Evolutionary conservation across 2,888 invertebrate genomes (phyloP).

Genomic region (Camponotus fellah): DNA sequence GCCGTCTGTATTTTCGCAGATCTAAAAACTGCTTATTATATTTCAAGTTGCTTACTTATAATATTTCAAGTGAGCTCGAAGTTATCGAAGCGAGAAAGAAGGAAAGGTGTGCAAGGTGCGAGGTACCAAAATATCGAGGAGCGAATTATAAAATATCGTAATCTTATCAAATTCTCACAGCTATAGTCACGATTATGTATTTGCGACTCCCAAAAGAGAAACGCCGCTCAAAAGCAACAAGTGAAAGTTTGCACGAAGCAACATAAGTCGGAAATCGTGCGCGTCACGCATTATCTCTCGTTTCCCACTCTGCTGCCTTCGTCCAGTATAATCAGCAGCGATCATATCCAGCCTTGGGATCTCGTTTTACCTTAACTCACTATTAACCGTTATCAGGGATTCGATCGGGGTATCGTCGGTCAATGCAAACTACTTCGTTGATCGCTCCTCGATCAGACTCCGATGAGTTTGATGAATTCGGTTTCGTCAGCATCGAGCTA

Average conservation of each 20-base stretch:
- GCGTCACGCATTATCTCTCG: constrained; percentile 39
- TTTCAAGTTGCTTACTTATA: constrained; percentile 43
- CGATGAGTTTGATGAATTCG: constrained; percentile 36
- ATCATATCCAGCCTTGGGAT: constrained; percentile 44
- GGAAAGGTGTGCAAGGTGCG: background rate
- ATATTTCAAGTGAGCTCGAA: constrained; percentile 38
- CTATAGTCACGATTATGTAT: background rate
- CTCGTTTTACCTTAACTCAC: constrained; percentile 24
- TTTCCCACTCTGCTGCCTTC: constrained; percentile 42
- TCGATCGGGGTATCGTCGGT: constrained; percentile 41
- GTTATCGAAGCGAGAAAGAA: background rate
- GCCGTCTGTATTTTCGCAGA: constrained; percentile 73
- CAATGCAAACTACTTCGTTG: constrained; percentile 38
- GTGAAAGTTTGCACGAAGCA: constrained; percentile 49
- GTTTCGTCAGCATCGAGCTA: background rate
- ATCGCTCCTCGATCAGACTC: constrained; percentile 19
- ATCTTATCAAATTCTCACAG: constrained; percentile 7
- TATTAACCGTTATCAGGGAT: constrained; percentile 47
- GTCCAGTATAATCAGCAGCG: constrained; percentile 31
- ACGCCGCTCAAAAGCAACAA: constrained; percentile 43
- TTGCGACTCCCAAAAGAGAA: constrained; percentile 15
- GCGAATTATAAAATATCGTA: background rate
- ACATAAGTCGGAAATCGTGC: constrained; percentile 45
- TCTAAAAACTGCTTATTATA: constrained; percentile 69
- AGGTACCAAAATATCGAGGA: background rate